Evolutionary conservation across 2,888 invertebrate genomes (phyloP).

Genomic region (Capitulum mitella): DNA sequence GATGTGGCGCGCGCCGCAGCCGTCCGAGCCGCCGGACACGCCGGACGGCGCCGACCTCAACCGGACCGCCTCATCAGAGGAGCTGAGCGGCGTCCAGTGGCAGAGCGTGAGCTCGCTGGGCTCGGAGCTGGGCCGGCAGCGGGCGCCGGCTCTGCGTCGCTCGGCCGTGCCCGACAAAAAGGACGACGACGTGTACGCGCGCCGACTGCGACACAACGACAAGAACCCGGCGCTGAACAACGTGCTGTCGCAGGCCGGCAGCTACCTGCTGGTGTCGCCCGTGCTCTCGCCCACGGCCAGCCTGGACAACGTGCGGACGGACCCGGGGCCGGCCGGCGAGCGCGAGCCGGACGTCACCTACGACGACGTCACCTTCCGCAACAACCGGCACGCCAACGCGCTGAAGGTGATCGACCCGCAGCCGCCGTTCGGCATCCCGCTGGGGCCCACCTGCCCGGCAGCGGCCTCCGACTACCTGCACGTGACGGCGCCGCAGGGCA

Average conservation of each 20-base stretch:
- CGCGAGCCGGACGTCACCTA: constrained; percentile 68
- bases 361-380: constrained; percentile 78
- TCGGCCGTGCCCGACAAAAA: constrained; percentile 57
- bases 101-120: constrained; percentile 31
- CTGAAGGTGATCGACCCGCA: constrained; percentile 64
- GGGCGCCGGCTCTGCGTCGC: constrained; percentile 41
- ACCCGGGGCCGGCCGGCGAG: constrained; percentile 26
- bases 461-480: constrained; percentile 78
- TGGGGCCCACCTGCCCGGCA: constrained; percentile 72
- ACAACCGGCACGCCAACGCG: constrained; percentile 64
- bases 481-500: constrained; percentile 55
- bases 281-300: constrained; percentile 46
- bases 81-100: constrained; percentile 4
- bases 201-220: constrained; percentile 56
- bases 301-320: constrained; percentile 27
- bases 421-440: constrained; percentile 82
- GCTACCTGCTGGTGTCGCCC: constrained; percentile 62
- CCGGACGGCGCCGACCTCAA: constrained; percentile 41
- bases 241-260: constrained; percentile 33
- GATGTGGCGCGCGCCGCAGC: constrained; percentile 35
- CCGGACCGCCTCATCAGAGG: constrained; percentile 34
- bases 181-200: constrained; percentile 72
- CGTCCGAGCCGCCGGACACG: constrained; percentile 39
- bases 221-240: constrained; percentile 36
- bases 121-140: constrained; percentile 30